These are phyloP conservation scores for Crotalus horridus DNA, from an alignment of 2,113 vertebrate genomes.

Conservation along the genomic window DNA sequence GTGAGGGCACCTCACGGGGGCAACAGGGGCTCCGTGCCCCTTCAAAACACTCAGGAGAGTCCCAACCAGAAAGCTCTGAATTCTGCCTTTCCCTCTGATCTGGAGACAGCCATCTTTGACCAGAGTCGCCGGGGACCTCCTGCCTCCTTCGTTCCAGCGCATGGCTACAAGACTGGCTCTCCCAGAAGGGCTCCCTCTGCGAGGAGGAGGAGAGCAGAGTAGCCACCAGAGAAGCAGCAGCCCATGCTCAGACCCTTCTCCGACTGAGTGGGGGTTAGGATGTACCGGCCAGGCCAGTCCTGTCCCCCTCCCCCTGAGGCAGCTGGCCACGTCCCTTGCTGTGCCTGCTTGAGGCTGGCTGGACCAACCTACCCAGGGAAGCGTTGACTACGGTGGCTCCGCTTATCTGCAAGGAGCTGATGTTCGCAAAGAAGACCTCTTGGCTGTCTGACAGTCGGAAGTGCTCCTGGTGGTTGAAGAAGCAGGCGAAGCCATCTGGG, in stretches of 20 bases:
- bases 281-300: background rate
- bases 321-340: background rate
- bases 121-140: background rate
- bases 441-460: background rate
- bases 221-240: background rate
- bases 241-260: background rate
- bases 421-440: background rate
- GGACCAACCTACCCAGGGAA: conserved; percentile 10
- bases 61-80: background rate
- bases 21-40: background rate
- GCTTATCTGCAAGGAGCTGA: conserved; percentile 4
- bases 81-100: background rate
- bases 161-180: fast-evolving
- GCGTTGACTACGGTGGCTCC: conserved; percentile 3
- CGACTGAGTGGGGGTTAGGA: background rate
- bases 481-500: background rate
- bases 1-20: background rate
- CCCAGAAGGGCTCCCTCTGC: background rate
- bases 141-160: background rate
- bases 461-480: conserved; percentile 29
- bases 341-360: background rate
- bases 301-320: background rate
- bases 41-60: background rate
- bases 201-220: background rate
- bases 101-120: background rate